Base-by-base conservation (phyloP, 2,888 invertebrate genomes). In the Cheilosia soror region DNA sequence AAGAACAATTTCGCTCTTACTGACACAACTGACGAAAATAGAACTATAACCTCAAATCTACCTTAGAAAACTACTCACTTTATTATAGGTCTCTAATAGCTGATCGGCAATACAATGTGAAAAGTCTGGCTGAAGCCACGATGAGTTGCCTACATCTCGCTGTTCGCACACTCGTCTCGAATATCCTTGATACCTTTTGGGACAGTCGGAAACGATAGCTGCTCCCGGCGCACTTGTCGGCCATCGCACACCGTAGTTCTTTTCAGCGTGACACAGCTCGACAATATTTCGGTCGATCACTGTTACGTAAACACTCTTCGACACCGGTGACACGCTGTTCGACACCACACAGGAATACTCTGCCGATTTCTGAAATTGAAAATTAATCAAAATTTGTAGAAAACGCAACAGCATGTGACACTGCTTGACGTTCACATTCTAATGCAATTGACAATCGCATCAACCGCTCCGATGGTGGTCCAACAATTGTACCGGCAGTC, bases 121-220 rank as follows among this genome's bases (percentile, higher is more conserved):
- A 90, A 96, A 97, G 90, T 97, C 96, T 0, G 97, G 96, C 55
- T 93, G 91, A 88, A 94, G 94, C 97, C 97, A 97, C 86, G 94
- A 94, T 0, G 96, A 95, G 27, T 94, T 95, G 42, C 94, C 94
- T 15, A 94, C 93, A 88, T 94, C 94, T 42, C 93, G 93, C 88
- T 95, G 93, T 49, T 93, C 93, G 88, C 95, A 95, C 40, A 93
- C 92, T 57, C 95, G 91, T 1, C 91, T 90, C 5, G 93, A 93
- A 42, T 92, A 91, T 0, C 94, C 94, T 60, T 91, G 93, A 76
- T 93, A 93, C 2, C 94, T 94, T 3, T 92, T 92, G 0, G 95
- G 95, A 88, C 95, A 95, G 76, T 94, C 93, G 89, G 95, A 88
- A 89, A 96, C 90, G 9, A 95, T 95, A 76, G 95, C 94, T 0